Evolutionary conservation across 2,888 invertebrate genomes (phyloP), one percentile per base, ranked within the genome.

Genomic region (Mesochorus sp.): DNA sequence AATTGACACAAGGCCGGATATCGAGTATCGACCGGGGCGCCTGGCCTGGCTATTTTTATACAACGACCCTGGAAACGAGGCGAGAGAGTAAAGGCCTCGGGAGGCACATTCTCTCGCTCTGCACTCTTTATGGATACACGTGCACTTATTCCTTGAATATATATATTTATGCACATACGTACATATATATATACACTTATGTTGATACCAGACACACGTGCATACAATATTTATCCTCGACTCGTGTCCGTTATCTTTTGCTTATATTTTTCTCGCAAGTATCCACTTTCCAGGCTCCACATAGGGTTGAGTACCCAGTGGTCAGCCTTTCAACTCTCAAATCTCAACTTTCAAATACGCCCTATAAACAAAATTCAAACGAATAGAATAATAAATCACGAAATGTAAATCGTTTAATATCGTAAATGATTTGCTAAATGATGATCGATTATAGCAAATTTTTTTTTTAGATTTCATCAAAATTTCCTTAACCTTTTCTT

Each of bases 1-100:
- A 76, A 76, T 76, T 72, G 76, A 72, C 55, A 76, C 76, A 76
- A 76, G 76, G 76, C 76, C 72, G 76, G 76, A 76, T 76, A 76
- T 76, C 72, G 76, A 76, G 66, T 72, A 72, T 76, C 72, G 76
- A 76, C 72, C 76, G 71, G 61, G 42, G 67, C 55, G 68, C 47
- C 57, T 39, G 61, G 47, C 34, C 59, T 19, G 44, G 44, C 67
- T 77, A 77, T 77, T 77, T 72, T 77, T 77, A 76, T 53, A 37
- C 61, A 53, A 47, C 61, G 72, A 72, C 76, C 72, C 72, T 77
- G 72, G 76, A 77, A 72, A 67, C 72, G 67, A 77, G 67, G 67
- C 67, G 61, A 77, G 76, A 77, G 72, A 67, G 72, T 61, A 72
- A 76, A 72, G 61, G 61, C 72, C 76, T 77, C 66, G 67, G 24